Base-by-base conservation (phyloP, 1,140 invertebrate species). In the Paraescarpia echinospica region DNA sequence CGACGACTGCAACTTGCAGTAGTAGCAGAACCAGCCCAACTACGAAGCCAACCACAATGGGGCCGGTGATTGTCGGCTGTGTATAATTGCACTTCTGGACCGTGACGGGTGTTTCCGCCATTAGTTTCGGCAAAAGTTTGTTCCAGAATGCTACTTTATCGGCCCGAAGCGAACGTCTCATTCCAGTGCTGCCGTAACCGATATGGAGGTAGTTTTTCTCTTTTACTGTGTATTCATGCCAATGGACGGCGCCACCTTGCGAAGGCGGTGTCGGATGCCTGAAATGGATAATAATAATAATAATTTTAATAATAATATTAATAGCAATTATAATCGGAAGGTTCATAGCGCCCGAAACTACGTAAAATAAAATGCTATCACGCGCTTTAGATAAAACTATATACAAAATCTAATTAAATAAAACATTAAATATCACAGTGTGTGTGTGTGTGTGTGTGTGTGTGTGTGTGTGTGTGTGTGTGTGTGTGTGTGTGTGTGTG, bases 191-290 rank as follows among this genome's bases (percentile, higher is more conserved):
- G 34, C 35, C n/a, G n/a, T 12, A 2, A 31, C 34, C n/a, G 89
- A 90, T 90, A 90, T 90, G 89, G 34, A 90, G 35, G 89, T 90
- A 90, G 89, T 90, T 90, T 34, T 90, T 90, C 27, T 77, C 59
- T 77, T 90, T 18, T 12, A 31, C 33, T 34, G 89, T 34, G n/a
- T 90, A 34, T 35, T 34, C 35, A 31, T 90, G 18, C 35, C 89
- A 35, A 12, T 35, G 33, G 89, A 22, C 35, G 89, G 14, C 89
- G 89, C 89, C 89, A 35, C 33, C 14, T 6, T 34, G 34, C n/a
- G 18, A 22, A 90, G 14, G 34, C 4, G 14, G 33, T 22, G 89
- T 90, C 34, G 89, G 89, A 33, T 90, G 33, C 5, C 89, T 90
- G 89, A 18, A 90, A 77, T 18, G 22, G 59, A 41, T 12, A 77